A percentile compares a stretch with the other conserved stretches of the same genome.
Evolutionary conservation across 1,140 invertebrate species (phyloP).

Genomic region (Drosophila pectinifera): DNA sequence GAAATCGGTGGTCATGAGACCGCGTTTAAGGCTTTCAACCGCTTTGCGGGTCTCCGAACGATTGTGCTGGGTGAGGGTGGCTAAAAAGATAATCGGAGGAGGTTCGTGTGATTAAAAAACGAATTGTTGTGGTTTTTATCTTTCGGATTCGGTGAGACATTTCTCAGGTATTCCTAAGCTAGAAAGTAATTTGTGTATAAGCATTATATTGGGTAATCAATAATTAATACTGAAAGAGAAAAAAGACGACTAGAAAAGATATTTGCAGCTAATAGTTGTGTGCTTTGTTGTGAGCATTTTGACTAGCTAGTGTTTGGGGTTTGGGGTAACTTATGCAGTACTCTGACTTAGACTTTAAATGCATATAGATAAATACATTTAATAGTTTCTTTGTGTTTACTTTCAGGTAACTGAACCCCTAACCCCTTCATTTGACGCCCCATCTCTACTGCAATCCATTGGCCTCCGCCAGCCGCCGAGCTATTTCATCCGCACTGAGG

Average conservation of each 20-base stretch:
- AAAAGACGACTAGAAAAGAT: slow-evolving; percentile 72
- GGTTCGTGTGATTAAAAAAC: slow-evolving; percentile 29
- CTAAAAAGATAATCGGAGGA: slow-evolving; percentile 62
- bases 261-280: slow-evolving; percentile 14
- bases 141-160: slow-evolving; percentile 11
- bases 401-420: slow-evolving; percentile 3
- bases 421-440: neutral
- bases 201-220: slow-evolving; percentile 49
- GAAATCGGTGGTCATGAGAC: slow-evolving; percentile 46
- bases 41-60: slow-evolving; percentile 40
- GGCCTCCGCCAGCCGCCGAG: slow-evolving; percentile 70
- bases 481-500: slow-evolving; percentile 79
- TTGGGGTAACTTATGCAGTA: slow-evolving; percentile 17
- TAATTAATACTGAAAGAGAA: slow-evolving; percentile 78
- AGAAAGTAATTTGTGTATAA: slow-evolving; percentile 21
- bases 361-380: neutral
- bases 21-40: slow-evolving; percentile 64
- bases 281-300: slow-evolving; percentile 4
- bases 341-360: neutral
- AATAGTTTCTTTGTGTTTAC: neutral
- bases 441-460: slow-evolving; percentile 62
- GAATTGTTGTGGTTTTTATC: neutral
- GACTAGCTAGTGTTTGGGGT: slow-evolving; percentile 25
- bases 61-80: slow-evolving; percentile 39
- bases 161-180: slow-evolving; percentile 13